phyloP scores from a whole-genome alignment of 2,888 invertebrate species.

The Hirtodrosophila confusa region DNA sequence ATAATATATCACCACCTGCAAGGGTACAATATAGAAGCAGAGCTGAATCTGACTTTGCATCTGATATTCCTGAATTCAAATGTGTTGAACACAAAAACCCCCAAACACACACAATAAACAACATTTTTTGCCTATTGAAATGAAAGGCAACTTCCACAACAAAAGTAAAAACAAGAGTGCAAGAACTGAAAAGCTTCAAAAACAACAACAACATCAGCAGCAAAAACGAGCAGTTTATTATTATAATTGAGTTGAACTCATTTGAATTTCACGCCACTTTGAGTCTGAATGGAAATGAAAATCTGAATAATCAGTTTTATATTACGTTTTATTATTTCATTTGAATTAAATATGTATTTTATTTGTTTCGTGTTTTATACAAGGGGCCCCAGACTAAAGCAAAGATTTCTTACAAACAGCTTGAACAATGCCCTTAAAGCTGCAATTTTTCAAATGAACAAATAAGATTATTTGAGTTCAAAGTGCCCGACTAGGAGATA shows the following conservation, averaged over 20 bases:
- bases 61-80: no score
- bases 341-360: constrained; percentile 29
- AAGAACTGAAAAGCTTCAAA: constrained; percentile 2
- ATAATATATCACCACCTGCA: no score
- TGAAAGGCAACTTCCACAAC: not conserved
- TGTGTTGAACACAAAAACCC: no score
- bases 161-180: constrained; percentile 1
- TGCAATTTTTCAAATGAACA: not conserved
- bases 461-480: no score
- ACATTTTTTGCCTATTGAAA: not conserved
- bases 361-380: not conserved
- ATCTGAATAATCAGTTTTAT: constrained; percentile 53
- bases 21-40: no score
- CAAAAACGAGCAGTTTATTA: constrained; percentile 56
- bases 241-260: constrained; percentile 66
- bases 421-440: not conserved
- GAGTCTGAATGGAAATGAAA: constrained; percentile 44
- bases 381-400: not conserved
- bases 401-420: not conserved
- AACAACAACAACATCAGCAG: constrained; percentile 6
- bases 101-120: not conserved
- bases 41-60: no score
- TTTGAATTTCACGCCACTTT: constrained; percentile 65
- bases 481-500: no score
- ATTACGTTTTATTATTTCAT: constrained; percentile 45